A percentile compares a stretch with the other conserved stretches of the same genome.
Conservation (phyloP, 2,113 vertebrate species). For the Dromas ardeola region DNA sequence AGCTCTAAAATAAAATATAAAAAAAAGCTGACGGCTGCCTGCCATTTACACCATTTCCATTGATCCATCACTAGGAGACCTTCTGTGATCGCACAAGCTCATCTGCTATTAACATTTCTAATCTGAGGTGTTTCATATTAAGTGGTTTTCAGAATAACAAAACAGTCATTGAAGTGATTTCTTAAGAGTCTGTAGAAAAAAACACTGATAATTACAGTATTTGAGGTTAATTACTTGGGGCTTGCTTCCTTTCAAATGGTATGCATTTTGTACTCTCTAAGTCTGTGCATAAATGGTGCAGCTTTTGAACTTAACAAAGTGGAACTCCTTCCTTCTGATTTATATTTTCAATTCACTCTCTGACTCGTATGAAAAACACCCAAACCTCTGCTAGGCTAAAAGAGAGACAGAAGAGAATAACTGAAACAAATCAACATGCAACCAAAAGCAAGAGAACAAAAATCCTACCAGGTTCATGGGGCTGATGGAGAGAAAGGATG, state of each 20-base stretch:
- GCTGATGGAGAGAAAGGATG: background rate
- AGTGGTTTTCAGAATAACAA: conserved; percentile 32
- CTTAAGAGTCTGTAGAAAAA: conserved; percentile 1
- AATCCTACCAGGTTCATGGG: background rate
- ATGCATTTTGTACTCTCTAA: background rate
- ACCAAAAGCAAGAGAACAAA: background rate
- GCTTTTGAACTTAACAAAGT: background rate
- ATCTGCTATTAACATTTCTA: background rate
- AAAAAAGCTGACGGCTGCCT: background rate
- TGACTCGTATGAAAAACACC: background rate
- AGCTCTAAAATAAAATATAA: background rate
- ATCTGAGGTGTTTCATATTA: background rate
- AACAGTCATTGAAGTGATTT: conserved; percentile 16
- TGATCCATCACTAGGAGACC: background rate
- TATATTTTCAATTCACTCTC: conserved; percentile 1
- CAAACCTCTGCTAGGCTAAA: background rate
- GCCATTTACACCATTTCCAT: background rate
- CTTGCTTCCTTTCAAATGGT: conserved; percentile 17
- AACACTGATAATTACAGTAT: conserved; percentile 38
- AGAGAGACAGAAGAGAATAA: background rate
- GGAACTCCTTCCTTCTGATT: background rate
- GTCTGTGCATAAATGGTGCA: background rate
- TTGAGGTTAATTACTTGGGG: conserved; percentile 47
- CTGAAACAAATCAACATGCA: background rate
- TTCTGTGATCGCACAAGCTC: background rate